Percentiles rank a stretch among this genome's conserved stretches.
Conservation (phyloP, 2,113 vertebrate species). For the Rhea pennata region DNA sequence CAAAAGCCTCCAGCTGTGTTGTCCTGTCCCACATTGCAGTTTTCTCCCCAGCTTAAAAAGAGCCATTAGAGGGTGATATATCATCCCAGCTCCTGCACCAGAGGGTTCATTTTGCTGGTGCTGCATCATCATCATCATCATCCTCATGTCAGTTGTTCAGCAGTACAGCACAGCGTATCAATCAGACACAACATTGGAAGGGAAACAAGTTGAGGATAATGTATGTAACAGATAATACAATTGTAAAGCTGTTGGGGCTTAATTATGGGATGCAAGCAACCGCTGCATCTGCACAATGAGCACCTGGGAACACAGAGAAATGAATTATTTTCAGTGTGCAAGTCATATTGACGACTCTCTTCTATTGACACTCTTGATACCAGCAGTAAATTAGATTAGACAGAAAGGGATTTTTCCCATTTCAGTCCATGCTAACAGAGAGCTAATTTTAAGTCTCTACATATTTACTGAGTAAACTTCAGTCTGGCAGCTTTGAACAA, state of each 20-base stretch:
- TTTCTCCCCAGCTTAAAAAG: neutral
- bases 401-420: slow-evolving; percentile 17
- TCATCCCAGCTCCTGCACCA: neutral
- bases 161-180: neutral
- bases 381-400: slow-evolving; percentile 42
- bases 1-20: neutral
- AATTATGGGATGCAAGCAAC: neutral
- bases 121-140: neutral
- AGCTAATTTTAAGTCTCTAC: slow-evolving; percentile 45
- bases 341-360: slow-evolving; percentile 15
- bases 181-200: neutral
- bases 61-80: neutral
- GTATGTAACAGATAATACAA: slow-evolving; percentile 12
- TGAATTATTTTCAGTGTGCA: slow-evolving; percentile 8
- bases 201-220: neutral
- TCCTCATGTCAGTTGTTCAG: neutral
- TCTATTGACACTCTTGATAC: slow-evolving; percentile 20
- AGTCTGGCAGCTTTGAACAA: slow-evolving; percentile 35
- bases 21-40: neutral
- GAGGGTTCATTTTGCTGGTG: neutral
- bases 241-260: slow-evolving; percentile 36
- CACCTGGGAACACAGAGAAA: slow-evolving; percentile 5
- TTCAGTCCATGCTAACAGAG: slow-evolving; percentile 8
- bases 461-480: slow-evolving; percentile 47
- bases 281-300: neutral